Evolutionary conservation across 2,888 invertebrate genomes (phyloP).

Genomic region (Pardosa pseudoannulata): DNA sequence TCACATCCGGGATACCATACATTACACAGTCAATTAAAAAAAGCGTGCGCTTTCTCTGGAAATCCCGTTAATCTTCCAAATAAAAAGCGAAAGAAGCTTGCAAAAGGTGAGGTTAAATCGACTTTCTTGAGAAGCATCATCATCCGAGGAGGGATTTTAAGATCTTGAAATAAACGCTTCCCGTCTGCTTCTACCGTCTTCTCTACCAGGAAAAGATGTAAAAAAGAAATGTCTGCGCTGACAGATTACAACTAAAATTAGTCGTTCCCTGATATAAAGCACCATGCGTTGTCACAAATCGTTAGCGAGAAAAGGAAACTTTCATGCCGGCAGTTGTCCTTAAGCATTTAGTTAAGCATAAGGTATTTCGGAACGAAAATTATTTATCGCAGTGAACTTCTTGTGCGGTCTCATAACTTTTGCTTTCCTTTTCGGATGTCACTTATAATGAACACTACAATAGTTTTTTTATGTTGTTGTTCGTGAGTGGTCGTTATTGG

Average conservation of each 20-base stretch:
- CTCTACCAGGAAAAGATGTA: background rate
- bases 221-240: slow-evolving; percentile 37
- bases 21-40: background rate
- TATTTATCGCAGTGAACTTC: background rate
- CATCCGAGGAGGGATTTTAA: slow-evolving; percentile 9
- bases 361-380: background rate
- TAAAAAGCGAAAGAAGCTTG: background rate
- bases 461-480: too few species aligned
- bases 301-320: slow-evolving; percentile 14
- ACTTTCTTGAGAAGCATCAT: slow-evolving; percentile 3
- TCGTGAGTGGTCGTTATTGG: too few species aligned
- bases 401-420: background rate
- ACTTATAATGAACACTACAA: too few species aligned
- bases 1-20: too few species aligned
- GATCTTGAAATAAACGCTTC: slow-evolving; percentile 30
- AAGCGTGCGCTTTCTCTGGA: background rate
- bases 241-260: slow-evolving; percentile 59
- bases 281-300: slow-evolving; percentile 35
- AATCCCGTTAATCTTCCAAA: background rate
- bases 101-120: background rate
- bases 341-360: background rate
- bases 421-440: background rate
- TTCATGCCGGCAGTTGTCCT: background rate
- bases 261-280: slow-evolving; percentile 30
- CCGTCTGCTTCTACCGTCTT: background rate